Evolutionary conservation across 2,888 invertebrate genomes (phyloP).

Genomic region (Erannis defoliaria): DNA sequence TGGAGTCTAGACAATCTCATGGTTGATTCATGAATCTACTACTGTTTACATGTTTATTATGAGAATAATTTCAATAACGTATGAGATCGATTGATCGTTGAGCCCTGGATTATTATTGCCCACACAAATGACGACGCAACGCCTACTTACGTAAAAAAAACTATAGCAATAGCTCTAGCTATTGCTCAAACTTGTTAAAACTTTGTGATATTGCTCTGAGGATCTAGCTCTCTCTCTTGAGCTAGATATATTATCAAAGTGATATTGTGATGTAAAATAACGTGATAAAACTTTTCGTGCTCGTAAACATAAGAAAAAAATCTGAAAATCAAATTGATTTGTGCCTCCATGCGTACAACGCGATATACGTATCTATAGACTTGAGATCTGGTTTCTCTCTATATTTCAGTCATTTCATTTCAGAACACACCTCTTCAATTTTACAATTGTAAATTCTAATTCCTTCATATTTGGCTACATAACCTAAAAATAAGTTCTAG

Average conservation of each 20-base stretch:
- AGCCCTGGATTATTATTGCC: background rate
- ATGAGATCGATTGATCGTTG: slow-evolving; percentile 3
- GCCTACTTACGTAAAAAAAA: too few species aligned
- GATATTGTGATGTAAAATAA: background rate
- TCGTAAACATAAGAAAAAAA: slow-evolving; percentile 30
- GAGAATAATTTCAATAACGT: slow-evolving; percentile 4
- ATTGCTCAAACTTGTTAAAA: too few species aligned
- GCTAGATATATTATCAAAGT: too few species aligned
- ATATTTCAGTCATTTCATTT: too few species aligned
- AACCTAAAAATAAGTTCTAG: background rate
- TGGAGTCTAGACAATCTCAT: slow-evolving; percentile 28
- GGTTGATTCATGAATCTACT: slow-evolving; percentile 25
- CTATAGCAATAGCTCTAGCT: background rate
- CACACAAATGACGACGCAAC: too few species aligned
- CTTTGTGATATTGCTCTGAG: too few species aligned
- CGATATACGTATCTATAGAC: background rate
- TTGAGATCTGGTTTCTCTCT: background rate
- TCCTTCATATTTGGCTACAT: background rate
- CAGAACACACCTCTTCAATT: too few species aligned
- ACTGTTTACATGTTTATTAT: slow-evolving; percentile 16
- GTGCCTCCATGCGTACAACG: background rate
- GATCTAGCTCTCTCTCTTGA: too few species aligned
- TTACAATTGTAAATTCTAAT: too few species aligned
- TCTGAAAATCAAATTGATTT: slow-evolving; percentile 7
- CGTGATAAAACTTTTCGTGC: too few species aligned